Percentiles rank a stretch among this genome's conserved stretches.
phyloP scores from a whole-genome alignment of 2,113 vertebrate genomes.

The Pionites leucogaster region DNA sequence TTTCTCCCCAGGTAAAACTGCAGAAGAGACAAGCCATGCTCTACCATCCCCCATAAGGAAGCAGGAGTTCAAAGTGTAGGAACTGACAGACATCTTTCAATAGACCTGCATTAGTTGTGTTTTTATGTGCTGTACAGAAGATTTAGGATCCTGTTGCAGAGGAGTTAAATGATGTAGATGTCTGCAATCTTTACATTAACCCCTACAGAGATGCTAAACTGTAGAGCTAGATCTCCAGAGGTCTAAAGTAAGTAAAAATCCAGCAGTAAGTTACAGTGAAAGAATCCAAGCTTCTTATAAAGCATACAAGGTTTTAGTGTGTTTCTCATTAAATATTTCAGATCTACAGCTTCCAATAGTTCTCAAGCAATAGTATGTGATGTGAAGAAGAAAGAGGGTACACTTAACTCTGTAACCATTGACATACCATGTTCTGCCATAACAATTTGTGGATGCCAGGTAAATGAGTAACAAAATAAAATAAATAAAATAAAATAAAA shows the following conservation, averaged over 20 bases:
- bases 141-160: not conserved
- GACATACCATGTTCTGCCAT: not conserved
- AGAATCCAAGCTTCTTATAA: not conserved
- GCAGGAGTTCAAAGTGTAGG: not conserved
- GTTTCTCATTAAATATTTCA: not conserved
- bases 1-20: not conserved
- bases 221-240: not conserved
- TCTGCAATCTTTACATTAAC: not conserved
- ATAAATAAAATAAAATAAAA: too few relatives aligned
- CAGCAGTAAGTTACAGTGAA: not conserved
- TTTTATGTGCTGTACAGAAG: not conserved
- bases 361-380: not conserved
- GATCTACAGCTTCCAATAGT: not conserved
- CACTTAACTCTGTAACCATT: not conserved
- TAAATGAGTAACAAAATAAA: not conserved
- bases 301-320: not conserved
- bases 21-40: not conserved
- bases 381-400: not conserved
- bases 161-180: not conserved
- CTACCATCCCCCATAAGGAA: not conserved
- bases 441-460: not conserved
- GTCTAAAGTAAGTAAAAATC: not conserved
- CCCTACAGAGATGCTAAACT: fast-evolving
- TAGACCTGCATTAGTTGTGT: not conserved
- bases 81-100: not conserved